These are phyloP conservation scores for Caenorhabditis sulstoni DNA, from an alignment of 2,888 invertebrate species.

Conservation along the genomic window DNA sequence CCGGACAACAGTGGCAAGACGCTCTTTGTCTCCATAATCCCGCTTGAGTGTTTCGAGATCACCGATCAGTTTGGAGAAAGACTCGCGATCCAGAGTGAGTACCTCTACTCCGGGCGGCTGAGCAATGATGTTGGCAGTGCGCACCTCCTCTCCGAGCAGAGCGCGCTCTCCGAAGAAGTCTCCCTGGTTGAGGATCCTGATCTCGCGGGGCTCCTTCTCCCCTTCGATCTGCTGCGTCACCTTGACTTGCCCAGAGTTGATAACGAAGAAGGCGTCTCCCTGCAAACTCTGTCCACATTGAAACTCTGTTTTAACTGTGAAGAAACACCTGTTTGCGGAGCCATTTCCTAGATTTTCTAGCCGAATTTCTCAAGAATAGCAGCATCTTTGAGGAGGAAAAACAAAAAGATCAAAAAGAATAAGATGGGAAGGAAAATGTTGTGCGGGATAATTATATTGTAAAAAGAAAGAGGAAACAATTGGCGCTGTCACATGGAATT, in stretches of 20 bases:
- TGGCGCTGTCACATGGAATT: constrained; percentile 6
- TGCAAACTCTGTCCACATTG: constrained; percentile 27
- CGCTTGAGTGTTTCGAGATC: constrained; percentile 87
- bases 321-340: constrained; percentile 4
- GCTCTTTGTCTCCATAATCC: constrained; percentile 85
- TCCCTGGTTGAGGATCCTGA: constrained; percentile 86
- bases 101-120: constrained; percentile 90
- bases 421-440: background rate
- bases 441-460: constrained; percentile 10
- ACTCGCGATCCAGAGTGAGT: constrained; percentile 87
- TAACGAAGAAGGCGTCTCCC: constrained; percentile 93
- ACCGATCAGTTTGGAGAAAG: constrained; percentile 91
- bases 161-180: constrained; percentile 94
- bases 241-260: constrained; percentile 85
- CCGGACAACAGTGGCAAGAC: constrained; percentile 71
- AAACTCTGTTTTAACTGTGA: background rate
- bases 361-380: constrained; percentile 3
- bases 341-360: constrained; percentile 4
- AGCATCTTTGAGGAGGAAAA: background rate
- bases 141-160: constrained; percentile 88
- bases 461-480: background rate
- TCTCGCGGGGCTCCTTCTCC: constrained; percentile 84
- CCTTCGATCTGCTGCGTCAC: constrained; percentile 81
- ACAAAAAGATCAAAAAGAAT: background rate
- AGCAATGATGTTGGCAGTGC: constrained; percentile 93